Evolutionary conservation across 2,888 invertebrate species (phyloP).

Genomic region (Agrochola circellaris): DNA sequence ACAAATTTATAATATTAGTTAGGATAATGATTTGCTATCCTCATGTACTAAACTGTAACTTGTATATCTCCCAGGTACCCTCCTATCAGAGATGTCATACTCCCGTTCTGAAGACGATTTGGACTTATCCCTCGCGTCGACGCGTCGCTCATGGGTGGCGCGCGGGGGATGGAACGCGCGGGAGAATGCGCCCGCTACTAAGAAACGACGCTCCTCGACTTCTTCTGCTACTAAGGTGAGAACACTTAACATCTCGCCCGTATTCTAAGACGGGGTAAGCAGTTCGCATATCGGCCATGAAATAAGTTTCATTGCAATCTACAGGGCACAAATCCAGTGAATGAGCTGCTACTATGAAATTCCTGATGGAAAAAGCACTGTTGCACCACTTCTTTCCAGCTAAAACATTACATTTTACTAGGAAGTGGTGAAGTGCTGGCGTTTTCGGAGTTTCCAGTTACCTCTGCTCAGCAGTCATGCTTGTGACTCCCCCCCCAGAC

Average conservation of each 20-base stretch:
- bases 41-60: no score
- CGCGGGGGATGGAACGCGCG: constrained; percentile 85
- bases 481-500: background rate
- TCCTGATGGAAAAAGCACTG: background rate
- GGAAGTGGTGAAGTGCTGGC: background rate
- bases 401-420: background rate
- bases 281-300: no score
- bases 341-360: background rate
- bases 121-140: constrained; percentile 90
- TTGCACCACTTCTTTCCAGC: background rate
- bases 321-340: background rate
- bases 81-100: constrained; percentile 95
- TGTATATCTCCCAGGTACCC: constrained; percentile 89
- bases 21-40: no score
- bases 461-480: background rate
- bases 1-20: no score
- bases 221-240: constrained; percentile 85
- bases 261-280: rapidly evolving
- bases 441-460: background rate
- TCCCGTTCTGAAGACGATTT: constrained; percentile 96
- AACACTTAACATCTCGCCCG: background rate
- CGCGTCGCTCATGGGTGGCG: constrained; percentile 88
- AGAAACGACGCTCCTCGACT: constrained; percentile 84
- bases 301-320: background rate
- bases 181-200: constrained; percentile 80